Percentiles rank a stretch among this genome's conserved stretches.
These are phyloP conservation scores for Papilio xuthus DNA, from an alignment of 1,140 invertebrate genomes.

Conservation along the genomic window DNA sequence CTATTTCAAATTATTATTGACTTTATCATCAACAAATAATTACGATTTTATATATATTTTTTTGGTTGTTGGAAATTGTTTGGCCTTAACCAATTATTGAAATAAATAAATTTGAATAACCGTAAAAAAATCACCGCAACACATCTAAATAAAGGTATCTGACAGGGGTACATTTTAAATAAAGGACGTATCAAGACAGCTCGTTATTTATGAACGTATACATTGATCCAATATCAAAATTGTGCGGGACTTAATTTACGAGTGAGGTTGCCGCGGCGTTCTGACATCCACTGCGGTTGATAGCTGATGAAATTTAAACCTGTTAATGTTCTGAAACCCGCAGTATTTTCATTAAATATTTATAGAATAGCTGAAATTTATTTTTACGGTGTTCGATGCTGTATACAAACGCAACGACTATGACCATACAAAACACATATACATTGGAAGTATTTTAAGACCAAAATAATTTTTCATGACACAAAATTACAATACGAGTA, in stretches of 20 bases:
- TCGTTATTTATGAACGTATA: slow-evolving; percentile 32
- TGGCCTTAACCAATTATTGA: not conserved
- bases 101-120: not conserved
- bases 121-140: not conserved
- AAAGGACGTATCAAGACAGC: slow-evolving; percentile 9
- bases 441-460: too few species aligned
- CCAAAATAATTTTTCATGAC: too few species aligned
- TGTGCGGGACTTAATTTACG: slow-evolving; percentile 24
- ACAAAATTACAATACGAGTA: too few species aligned
- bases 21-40: too few species aligned
- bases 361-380: not conserved
- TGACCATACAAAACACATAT: too few species aligned
- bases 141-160: slow-evolving; percentile 8
- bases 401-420: too few species aligned
- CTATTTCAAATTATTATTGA: too few species aligned
- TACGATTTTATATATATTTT: not conserved
- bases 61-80: not conserved
- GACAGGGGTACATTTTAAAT: slow-evolving; percentile 20
- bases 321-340: not conserved
- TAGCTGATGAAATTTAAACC: slow-evolving; percentile 20
- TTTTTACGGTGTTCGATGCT: not conserved
- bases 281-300: slow-evolving; percentile 21
- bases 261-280: slow-evolving; percentile 6
- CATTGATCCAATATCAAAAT: slow-evolving; percentile 33
- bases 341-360: slow-evolving; percentile 4